Evolutionary conservation across 1,140 invertebrate genomes (phyloP).

Genomic region (Prorops nasuta): DNA sequence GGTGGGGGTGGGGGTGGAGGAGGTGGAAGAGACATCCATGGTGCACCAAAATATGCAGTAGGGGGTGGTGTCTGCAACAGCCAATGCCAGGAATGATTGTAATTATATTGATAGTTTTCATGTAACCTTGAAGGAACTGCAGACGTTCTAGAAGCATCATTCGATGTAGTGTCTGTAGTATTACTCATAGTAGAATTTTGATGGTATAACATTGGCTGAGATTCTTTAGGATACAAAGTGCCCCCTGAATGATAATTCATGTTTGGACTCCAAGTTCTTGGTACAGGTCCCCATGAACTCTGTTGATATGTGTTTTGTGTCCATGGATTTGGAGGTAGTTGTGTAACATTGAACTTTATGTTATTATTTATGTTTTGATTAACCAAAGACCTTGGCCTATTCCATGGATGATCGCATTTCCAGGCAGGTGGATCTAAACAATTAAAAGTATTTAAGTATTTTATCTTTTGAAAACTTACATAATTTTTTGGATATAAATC

Average conservation of each 20-base stretch:
- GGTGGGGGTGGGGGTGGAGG: slow-evolving; percentile 23
- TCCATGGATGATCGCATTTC: slow-evolving; percentile 42
- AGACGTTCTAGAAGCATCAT: too few species aligned
- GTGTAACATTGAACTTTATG: slow-evolving; percentile 1
- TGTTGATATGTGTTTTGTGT: slow-evolving; percentile 8
- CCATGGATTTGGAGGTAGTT: too few species aligned
- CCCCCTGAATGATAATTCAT: neutral
- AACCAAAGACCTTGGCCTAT: too few species aligned
- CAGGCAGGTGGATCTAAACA: slow-evolving; percentile 20
- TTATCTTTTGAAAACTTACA: slow-evolving; percentile 11
- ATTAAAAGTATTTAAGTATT: neutral
- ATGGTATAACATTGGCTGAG: slow-evolving; percentile 2
- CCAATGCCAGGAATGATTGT: neutral
- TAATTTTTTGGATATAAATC: too few species aligned
- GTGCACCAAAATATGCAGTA: too few species aligned
- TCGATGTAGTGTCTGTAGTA: too few species aligned
- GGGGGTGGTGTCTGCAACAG: neutral
- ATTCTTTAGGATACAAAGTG: neutral
- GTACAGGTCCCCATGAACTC: slow-evolving; percentile 1
- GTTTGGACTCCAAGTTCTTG: slow-evolving; percentile 2
- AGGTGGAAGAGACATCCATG: slow-evolving; percentile 15
- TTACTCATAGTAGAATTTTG: too few species aligned
- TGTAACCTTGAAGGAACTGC: too few species aligned
- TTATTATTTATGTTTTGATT: slow-evolving; percentile 12
- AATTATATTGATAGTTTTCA: too few species aligned